Evolutionary conservation across 2,888 invertebrate species (phyloP).

Genomic region (Epiperipatus broadwayi): DNA sequence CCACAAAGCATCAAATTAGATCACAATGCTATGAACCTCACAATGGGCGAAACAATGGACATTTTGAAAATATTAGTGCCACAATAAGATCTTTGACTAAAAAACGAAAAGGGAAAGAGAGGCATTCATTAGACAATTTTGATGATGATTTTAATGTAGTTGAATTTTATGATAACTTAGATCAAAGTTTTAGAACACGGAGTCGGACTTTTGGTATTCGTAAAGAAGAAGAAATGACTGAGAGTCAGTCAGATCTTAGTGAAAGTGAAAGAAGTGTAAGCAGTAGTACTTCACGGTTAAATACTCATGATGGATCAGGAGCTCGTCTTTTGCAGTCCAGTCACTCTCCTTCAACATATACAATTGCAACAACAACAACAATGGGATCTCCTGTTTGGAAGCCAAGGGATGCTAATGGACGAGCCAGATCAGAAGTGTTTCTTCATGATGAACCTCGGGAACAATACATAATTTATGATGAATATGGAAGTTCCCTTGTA

Average conservation of each 20-base stretch:
- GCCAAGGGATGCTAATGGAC: constrained; percentile 81
- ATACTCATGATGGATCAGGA: too few species aligned
- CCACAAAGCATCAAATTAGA: constrained; percentile 22
- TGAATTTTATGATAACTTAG: constrained; percentile 25
- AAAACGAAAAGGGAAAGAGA: constrained; percentile 46
- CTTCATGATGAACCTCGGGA: constrained; percentile 15
- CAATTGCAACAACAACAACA: constrained; percentile 28
- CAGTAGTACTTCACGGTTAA: too few species aligned
- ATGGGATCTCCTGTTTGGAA: constrained; percentile 97
- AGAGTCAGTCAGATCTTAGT: constrained; percentile 21
- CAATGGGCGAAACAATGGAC: constrained; percentile 5
- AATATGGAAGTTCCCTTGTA: constrained; percentile 18
- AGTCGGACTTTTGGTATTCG: constrained; percentile 81
- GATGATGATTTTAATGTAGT: constrained; percentile 56
- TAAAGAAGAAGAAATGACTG: constrained; percentile 32
- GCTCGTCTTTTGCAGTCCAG: constrained; percentile 81
- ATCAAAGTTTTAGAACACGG: constrained; percentile 46
- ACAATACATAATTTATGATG: constrained; percentile 19
- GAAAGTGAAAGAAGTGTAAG: constrained; percentile 19
- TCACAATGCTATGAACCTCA: constrained; percentile 12
- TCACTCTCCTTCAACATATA: constrained; percentile 60
- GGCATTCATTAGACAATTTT: constrained; percentile 63
- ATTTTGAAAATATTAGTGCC: constrained; percentile 5
- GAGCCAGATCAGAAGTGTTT: too few species aligned
- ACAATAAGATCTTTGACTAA: constrained; percentile 24